Percentiles rank a stretch among this genome's conserved stretches.
Evolutionary conservation across 2,797 vertebrate genomes (phyloP).

Genomic region (Xenops minutus): DNA sequence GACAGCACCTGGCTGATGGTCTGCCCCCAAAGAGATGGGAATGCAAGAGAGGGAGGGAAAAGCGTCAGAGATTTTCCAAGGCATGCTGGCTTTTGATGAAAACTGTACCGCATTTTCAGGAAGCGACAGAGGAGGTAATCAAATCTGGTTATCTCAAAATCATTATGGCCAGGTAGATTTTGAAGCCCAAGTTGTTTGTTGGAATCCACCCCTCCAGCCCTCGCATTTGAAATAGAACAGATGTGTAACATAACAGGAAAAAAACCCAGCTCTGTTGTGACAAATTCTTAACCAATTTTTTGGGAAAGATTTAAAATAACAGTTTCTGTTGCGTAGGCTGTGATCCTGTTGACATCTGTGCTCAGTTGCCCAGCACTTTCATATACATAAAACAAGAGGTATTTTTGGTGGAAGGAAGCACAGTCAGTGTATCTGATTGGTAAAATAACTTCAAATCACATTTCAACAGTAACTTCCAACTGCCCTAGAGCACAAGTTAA

Average conservation of each 20-base stretch:
- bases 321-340: constrained; percentile 47
- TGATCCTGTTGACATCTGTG: constrained; percentile 59
- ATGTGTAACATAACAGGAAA: constrained; percentile 47
- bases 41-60: neutral
- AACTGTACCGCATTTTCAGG: neutral
- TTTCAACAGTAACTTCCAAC: constrained; percentile 51
- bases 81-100: constrained; percentile 24
- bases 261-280: constrained; percentile 15
- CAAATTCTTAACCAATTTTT: constrained; percentile 7
- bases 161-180: constrained; percentile 32
- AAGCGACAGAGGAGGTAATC: constrained; percentile 55
- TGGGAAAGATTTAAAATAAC: constrained; percentile 34
- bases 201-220: constrained; percentile 31
- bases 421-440: constrained; percentile 30
- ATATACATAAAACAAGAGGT: constrained; percentile 37
- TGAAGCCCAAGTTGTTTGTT: constrained; percentile 58
- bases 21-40: neutral
- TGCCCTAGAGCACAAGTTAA: constrained; percentile 56
- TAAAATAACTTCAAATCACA: constrained; percentile 57
- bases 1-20: rapidly evolving
- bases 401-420: constrained; percentile 67
- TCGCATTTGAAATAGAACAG: constrained; percentile 10
- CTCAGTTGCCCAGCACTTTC: constrained; percentile 8
- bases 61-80: constrained; percentile 26
- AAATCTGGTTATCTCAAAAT: constrained; percentile 64